Evolutionary conservation across 2,888 invertebrate genomes (phyloP).

Genomic region (Microplitis manilae): DNA sequence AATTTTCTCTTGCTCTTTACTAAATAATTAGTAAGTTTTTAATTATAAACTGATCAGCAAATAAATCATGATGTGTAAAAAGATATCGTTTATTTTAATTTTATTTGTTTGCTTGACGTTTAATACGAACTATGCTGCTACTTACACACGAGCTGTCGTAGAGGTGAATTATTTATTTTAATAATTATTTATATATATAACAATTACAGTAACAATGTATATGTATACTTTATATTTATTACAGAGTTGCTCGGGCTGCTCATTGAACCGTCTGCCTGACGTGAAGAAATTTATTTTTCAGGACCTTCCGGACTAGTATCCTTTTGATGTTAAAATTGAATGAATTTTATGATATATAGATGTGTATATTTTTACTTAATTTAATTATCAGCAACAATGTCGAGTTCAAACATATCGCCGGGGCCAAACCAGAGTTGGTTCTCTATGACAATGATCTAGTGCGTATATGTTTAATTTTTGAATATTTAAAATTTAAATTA

Average conservation of each 20-base stretch:
- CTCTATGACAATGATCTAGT: conserved; percentile 75
- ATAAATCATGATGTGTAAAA: neutral
- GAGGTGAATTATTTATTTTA: conserved; percentile 30
- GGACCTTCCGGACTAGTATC: conserved; percentile 78
- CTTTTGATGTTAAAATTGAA: conserved; percentile 55
- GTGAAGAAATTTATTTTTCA: conserved; percentile 79
- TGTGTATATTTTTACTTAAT: conserved; percentile 1
- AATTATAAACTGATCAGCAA: neutral
- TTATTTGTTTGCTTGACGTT: neutral
- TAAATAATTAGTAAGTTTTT: neutral
- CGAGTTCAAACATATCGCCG: conserved; percentile 79
- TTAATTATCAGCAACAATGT: conserved; percentile 69
- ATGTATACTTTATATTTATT: conserved; percentile 49
- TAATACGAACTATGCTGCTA: neutral
- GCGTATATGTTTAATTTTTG: conserved; percentile 33
- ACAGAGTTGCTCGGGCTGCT: conserved; percentile 81
- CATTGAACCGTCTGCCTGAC: conserved; percentile 78
- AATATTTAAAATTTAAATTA: neutral
- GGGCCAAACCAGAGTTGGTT: conserved; percentile 78
- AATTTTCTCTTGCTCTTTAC: neutral
- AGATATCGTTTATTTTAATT: neutral
- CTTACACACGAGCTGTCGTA: conserved; percentile 26
- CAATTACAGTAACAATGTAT: neutral
- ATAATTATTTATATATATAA: neutral
- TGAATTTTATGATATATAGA: neutral